These are phyloP conservation scores for Drosophila ficusphila DNA, from an alignment of 1,140 invertebrate species.

Conservation along the genomic window DNA sequence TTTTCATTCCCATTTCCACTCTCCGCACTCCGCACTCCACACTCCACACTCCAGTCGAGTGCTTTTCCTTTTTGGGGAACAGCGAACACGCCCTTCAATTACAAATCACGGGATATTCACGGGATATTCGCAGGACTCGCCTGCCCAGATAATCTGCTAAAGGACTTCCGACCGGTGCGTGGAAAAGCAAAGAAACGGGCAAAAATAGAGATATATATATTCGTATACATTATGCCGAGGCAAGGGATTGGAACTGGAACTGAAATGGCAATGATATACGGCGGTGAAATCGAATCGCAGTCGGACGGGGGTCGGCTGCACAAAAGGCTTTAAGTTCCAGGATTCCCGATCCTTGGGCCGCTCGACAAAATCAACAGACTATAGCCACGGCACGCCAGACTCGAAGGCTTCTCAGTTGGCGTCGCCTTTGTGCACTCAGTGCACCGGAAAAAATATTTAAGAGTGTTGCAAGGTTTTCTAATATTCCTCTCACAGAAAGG, in stretches of 20 bases:
- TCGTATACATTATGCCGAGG: constrained; percentile 2
- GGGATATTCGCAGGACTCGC: constrained; percentile 24
- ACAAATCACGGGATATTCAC: constrained; percentile 64
- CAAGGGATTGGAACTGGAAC: constrained; percentile 45
- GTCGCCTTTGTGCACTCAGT: constrained; percentile 12
- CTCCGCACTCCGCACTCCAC: too few relatives aligned
- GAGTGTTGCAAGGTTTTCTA: background rate
- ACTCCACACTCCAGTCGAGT: constrained; percentile 15
- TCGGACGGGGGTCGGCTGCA: background rate
- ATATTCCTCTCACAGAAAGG: too few relatives aligned
- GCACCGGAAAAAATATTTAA: constrained; percentile 8
- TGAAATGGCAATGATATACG: constrained; percentile 82
- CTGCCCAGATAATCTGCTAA: constrained; percentile 81
- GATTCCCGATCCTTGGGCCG: constrained; percentile 28
- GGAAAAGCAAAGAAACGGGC: constrained; percentile 40
- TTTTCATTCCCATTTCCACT: background rate
- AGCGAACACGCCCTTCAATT: constrained; percentile 82
- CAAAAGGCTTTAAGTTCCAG: constrained; percentile 65
- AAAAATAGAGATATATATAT: background rate
- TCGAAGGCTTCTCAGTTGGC: constrained; percentile 23
- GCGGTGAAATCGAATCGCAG: constrained; percentile 70
- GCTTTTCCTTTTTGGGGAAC: constrained; percentile 30
- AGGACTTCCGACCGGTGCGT: constrained; percentile 81
- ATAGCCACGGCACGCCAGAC: constrained; percentile 34
- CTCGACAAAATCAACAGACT: constrained; percentile 78